Percentiles rank a stretch among this genome's conserved stretches.
Conservation (phyloP, 1,140 invertebrate genomes). For the Adelges cooleyi region DNA sequence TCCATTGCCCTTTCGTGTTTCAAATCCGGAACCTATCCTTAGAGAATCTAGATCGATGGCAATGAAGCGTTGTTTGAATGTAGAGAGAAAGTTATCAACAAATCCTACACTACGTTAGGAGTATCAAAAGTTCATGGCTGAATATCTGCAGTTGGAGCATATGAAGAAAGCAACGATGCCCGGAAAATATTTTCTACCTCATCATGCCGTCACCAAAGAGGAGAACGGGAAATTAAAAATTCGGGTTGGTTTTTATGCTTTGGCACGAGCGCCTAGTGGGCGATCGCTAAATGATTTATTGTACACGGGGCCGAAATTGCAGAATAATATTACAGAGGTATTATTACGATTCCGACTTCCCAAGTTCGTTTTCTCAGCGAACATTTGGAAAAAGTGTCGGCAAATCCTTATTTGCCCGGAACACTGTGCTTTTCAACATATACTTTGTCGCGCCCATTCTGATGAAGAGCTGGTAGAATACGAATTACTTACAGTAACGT, state of each 20-base stretch:
- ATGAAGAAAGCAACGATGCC: background rate
- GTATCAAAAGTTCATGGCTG: background rate
- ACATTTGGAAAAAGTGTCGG: too few relatives aligned
- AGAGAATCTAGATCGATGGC: background rate
- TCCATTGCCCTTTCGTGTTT: background rate
- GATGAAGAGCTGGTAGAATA: background rate
- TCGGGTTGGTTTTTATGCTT: background rate
- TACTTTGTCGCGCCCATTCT: background rate
- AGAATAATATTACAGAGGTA: too few relatives aligned
- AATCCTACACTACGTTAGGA: background rate
- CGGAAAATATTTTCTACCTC: background rate
- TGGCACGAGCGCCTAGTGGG: background rate
- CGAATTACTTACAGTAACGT: background rate
- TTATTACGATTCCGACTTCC: background rate
- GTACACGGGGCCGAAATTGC: background rate
- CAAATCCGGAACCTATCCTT: background rate
- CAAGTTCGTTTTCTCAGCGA: background rate
- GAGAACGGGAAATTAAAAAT: background rate
- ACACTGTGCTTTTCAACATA: background rate
- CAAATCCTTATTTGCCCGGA: background rate
- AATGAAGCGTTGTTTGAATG: background rate
- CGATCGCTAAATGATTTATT: background rate
- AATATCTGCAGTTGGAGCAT: background rate
- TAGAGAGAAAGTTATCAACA: background rate
- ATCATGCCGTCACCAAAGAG: background rate